phyloP scores from a whole-genome alignment of 2,797 vertebrate genomes.

The Sarcoramphus papa region DNA sequence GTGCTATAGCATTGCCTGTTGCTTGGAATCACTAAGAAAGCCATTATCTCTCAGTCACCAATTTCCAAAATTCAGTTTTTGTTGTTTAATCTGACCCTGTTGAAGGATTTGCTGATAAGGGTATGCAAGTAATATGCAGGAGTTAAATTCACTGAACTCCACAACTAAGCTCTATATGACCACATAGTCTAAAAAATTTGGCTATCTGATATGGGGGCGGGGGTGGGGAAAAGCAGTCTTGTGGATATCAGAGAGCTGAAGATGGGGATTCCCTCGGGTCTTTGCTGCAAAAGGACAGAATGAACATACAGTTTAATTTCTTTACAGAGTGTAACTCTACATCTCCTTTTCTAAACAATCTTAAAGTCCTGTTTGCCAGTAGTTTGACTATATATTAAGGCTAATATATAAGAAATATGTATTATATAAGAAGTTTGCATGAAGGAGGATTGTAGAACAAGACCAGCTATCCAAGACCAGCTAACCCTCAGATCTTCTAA shows the following conservation, averaged over 20 bases:
- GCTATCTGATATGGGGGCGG: fast-evolving
- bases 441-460: not conserved
- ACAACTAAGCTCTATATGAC: not conserved
- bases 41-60: not conserved
- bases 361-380: not conserved
- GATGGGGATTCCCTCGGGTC: not conserved
- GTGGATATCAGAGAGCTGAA: not conserved
- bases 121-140: not conserved
- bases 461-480: not conserved
- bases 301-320: not conserved
- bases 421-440: not conserved
- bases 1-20: not conserved
- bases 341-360: not conserved
- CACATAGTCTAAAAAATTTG: not conserved
- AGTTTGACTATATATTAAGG: not conserved
- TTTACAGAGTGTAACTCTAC: not conserved
- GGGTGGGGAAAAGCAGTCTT: not conserved
- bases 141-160: not conserved
- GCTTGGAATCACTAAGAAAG: not conserved
- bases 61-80: not conserved
- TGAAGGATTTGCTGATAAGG: not conserved
- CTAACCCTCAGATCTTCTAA: not conserved
- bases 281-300: not conserved
- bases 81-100: not conserved
- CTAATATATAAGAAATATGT: not conserved